Base-by-base conservation (phyloP, 2,797 vertebrate genomes). In the Cynodonichthys magdalenae region DNA sequence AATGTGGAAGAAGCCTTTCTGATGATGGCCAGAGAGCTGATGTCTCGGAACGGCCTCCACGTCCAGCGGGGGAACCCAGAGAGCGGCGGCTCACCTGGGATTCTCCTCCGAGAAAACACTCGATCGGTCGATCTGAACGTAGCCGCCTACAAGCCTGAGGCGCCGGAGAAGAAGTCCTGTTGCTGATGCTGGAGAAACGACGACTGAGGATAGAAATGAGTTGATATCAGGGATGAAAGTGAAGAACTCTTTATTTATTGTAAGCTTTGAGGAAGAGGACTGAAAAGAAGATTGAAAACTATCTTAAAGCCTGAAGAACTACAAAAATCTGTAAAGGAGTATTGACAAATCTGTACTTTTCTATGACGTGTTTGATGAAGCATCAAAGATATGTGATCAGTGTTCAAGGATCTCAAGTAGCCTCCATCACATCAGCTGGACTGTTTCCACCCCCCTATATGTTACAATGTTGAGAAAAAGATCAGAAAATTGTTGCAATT, bases 21-120 rank as follows among this genome's bases (percentile, higher is more conserved):
- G 75, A 72, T 92, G 89, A 92, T 90, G 85, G 91, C 91, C 59
- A 73, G 69, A 24, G 91, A 92, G 78, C 83, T 92, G 64, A 55
- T 92, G 65, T 75, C 70, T 42, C 89, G 90, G 19, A 92, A 92
- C 0, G 90, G 91, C 67, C 85, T 84, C 0, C 3, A 56, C 0
- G 50, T 92, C 71, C 86, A 85, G 15, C 83, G 81, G 50, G 77
- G 9, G 5, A 77, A 77, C 7, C 0, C 1, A 0, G 56, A 62
- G 5, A 54, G 31, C 44, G 15, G 10, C 18, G 1, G 5, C 28
- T 27, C 47, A 0, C 81, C 81, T 4, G 59, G 36, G 6, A 7
- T 87, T 29, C 74, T 88, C 9, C 87, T 92, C 28, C 14, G 79
- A 9, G 6, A 82, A 34, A 77, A 89, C 79, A 92, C 90, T 17